Base-by-base conservation (phyloP, 1,140 invertebrate species). In the Cyclargus thomasi region DNA sequence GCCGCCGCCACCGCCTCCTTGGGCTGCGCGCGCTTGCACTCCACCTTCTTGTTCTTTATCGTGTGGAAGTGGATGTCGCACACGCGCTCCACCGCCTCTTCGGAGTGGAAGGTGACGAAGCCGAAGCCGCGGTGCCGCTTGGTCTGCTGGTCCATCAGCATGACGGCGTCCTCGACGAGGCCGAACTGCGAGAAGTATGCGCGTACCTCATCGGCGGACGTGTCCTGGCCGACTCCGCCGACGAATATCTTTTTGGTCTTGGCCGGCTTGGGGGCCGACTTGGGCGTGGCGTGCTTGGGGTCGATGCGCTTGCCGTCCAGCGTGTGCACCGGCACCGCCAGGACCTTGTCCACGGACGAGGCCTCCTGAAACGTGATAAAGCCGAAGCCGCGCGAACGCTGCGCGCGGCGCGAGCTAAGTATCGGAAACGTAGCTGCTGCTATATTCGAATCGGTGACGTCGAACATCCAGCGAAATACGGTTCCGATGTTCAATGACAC, bases 271-370 rank as follows among this genome's bases (percentile, higher is more conserved):
- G 95, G 95, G n/a, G 96, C 93, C 74, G 96, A 97, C 88, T 97
- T 97, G 64, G 96, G 96, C 39, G 97, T 97, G 64, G 96, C 97
- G 92, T 97, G 96, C 80, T 97, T 97, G 20, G 96, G 97, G 87
- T 97, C 97, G 81, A 97, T 97, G 91, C 97, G 97, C 92, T 98
- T 98, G 68, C 97, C 97, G 87, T 98, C 97, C 69, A 98, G 92
- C 66, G 96, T 97, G 92, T 98, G 97, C 70, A 97, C 96, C 65
- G 96, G 96, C 71, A 90, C 83, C 10, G 84, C 85, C 16, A 97
- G 93, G 64, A 97, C 96, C 88, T 97, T 97, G 87, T 97, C 96
- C 66, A 97, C 97, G 82, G 95, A 96, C 70, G 94, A 93, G 39
- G 96, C 95, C 86, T 97, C 96, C 82, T 96, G 94, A 91, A 97